These are phyloP conservation scores for Otolemur garnettii DNA, from an alignment of 2,113 vertebrate genomes.

Conservation along the genomic window DNA sequence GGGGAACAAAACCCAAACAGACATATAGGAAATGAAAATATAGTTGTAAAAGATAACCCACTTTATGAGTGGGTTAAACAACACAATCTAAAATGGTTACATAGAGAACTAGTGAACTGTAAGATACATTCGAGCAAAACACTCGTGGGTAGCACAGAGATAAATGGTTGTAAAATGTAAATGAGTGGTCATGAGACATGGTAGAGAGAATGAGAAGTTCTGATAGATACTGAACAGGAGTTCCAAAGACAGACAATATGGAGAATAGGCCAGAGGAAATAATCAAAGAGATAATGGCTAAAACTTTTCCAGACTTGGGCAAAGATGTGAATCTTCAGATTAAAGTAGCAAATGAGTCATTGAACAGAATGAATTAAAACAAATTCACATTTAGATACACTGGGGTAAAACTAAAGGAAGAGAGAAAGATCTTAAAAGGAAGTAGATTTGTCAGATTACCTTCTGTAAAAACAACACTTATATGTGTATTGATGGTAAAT, in stretches of 20 bases:
- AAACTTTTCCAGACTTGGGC: background rate
- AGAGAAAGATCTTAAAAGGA: slow-evolving; percentile 41
- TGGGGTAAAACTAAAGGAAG: background rate
- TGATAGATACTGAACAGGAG: background rate
- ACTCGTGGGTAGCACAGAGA: background rate
- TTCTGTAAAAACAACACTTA: slow-evolving; percentile 13
- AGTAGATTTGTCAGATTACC: background rate
- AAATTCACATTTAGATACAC: background rate
- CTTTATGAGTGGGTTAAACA: background rate
- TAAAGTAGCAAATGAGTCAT: slow-evolving; percentile 24
- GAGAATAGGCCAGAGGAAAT: background rate
- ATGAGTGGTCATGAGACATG: background rate
- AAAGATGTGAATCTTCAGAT: background rate
- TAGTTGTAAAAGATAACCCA: background rate
- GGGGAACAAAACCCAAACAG: background rate
- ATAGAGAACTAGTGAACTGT: background rate
- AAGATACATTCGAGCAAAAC: background rate
- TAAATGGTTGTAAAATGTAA: background rate
- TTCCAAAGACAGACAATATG: background rate
- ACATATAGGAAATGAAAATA: slow-evolving; percentile 19
- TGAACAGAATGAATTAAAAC: background rate
- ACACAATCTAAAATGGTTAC: background rate
- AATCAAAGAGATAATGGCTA: background rate
- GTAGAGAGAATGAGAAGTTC: background rate
- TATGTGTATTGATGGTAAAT: background rate